Conservation (phyloP, 2,888 invertebrate genomes). For the Abrostola tripartita region DNA sequence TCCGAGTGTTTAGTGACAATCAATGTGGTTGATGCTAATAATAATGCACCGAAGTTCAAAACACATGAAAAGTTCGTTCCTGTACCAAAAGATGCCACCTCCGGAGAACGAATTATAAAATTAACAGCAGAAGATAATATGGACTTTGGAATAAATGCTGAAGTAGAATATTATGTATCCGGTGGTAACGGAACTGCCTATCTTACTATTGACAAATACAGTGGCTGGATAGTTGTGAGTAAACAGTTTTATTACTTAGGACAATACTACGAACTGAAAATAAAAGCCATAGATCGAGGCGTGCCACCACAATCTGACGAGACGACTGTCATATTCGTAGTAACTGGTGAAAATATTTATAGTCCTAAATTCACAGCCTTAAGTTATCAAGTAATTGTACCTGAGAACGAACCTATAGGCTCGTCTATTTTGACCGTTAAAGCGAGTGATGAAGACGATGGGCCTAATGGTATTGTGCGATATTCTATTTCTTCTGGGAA, state of each 20-base stretch:
- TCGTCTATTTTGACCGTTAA: constrained; percentile 94
- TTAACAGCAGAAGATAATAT: constrained; percentile 92
- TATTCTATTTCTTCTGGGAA: constrained; percentile 96
- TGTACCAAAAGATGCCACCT: constrained; percentile 92
- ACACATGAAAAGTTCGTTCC: constrained; percentile 92
- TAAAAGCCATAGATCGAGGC: constrained; percentile 95
- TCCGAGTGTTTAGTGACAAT: constrained; percentile 95
- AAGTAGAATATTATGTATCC: constrained; percentile 93
- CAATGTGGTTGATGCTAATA: constrained; percentile 97
- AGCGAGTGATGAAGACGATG: constrained; percentile 95
- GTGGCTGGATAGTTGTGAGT: constrained; percentile 94
- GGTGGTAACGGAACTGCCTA: constrained; percentile 93
- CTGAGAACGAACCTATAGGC: constrained; percentile 96
- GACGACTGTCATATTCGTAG: constrained; percentile 91
- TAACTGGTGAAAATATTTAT: constrained; percentile 95
- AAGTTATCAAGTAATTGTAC: constrained; percentile 96
- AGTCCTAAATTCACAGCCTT: constrained; percentile 94
- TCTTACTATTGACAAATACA: constrained; percentile 92
- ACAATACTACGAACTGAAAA: constrained; percentile 90
- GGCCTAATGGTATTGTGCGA: constrained; percentile 96
- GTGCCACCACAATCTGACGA: constrained; percentile 95
- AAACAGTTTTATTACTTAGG: constrained; percentile 89
- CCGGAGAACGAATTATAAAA: constrained; percentile 92
- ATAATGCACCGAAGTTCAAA: constrained; percentile 95
- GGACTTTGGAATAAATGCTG: constrained; percentile 96